Base-by-base conservation (phyloP, 2,888 invertebrate species). In the Lottia gigantea region DNA sequence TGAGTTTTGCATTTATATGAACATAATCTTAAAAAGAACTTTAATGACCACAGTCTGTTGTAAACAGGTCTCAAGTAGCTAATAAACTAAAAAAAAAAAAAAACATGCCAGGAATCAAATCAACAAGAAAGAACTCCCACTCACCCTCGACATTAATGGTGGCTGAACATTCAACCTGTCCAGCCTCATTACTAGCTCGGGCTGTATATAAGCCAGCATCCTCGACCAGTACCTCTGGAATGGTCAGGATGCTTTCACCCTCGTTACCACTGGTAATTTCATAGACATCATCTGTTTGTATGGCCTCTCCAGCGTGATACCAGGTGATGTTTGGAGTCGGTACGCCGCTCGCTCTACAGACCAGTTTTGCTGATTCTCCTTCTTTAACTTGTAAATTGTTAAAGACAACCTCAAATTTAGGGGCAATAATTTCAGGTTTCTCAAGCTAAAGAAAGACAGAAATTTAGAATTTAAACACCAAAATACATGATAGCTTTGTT, bases 131-230 rank as follows among this genome's bases (percentile, higher is more conserved):
- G 31, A 2, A 31, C 3, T 40, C 7, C 8, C 19, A 23, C 46
- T 19, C 75, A 78, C 77, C 89, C 77, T 75, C 83, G 70, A 93
- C 92, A 66, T 93, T 93, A 64, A 95, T 89, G 78, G 93, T 93
- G 2, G 94, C 93, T 81, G 94, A 94, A 78, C 94, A 94, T 83
- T 94, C 94, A 0, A 92, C 93, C 77, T 94, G 93, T 0, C 94
- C 94, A 19, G 91, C 90, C n/a, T 89, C 85, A 85, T 94, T 94
- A 0, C 91, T 90, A 1, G 94, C 94, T 85, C 93, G 93, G 16
- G 93, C 93, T 6, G 93, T 93, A 85, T 95, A 95, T 67, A 93
- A 93, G 15, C 95, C 95, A 82, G 92, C 92, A 85, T 95, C 94
- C 76, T 92, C 92, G 0, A 92, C 91, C 66, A 89, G 90, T 0